Evolutionary conservation across 1,140 invertebrate genomes (phyloP).

Genomic region (Ladona fulva): DNA sequence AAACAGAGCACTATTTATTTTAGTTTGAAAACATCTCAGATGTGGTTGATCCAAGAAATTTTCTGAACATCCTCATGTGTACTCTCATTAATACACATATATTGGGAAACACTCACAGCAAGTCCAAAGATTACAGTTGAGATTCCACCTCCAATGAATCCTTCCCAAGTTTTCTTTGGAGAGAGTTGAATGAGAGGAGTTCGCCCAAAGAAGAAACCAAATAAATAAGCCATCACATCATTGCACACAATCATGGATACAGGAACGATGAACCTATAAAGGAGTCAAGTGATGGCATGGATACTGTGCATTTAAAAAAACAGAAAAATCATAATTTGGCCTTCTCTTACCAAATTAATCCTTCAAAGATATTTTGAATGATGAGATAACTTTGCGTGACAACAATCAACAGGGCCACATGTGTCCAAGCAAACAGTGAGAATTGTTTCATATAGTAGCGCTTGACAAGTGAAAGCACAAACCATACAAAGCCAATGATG

Average conservation of each 20-base stretch:
- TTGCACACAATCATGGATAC: conserved; percentile 99
- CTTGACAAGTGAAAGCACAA: conserved; percentile 93
- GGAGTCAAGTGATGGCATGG: conserved; percentile 17
- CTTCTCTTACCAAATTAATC: conserved; percentile 63
- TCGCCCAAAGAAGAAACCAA: conserved; percentile 97
- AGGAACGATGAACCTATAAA: conserved; percentile 93
- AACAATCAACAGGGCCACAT: conserved; percentile 93
- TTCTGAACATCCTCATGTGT: no score
- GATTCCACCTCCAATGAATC: conserved; percentile 94
- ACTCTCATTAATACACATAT: no score
- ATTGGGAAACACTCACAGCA: conserved; percentile 60
- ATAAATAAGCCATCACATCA: conserved; percentile 99
- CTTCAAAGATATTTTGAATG: conserved; percentile 97
- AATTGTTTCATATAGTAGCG: conserved; percentile 98
- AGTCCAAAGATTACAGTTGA: conserved; percentile 87
- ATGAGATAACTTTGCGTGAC: conserved; percentile 97
- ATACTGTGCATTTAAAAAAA: not conserved
- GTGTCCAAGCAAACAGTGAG: conserved; percentile 97
- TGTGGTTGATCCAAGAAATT: no score
- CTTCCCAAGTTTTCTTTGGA: conserved; percentile 98
- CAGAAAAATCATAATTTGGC: not conserved
- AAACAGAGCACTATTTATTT: no score
- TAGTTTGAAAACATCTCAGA: no score
- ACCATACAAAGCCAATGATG: conserved; percentile 95
- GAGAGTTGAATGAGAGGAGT: conserved; percentile 97